Evolutionary conservation across 2,113 vertebrate genomes (phyloP), one percentile per base, ranked within the genome.

Genomic region (Sinocyclocheilus anophthalmus): DNA sequence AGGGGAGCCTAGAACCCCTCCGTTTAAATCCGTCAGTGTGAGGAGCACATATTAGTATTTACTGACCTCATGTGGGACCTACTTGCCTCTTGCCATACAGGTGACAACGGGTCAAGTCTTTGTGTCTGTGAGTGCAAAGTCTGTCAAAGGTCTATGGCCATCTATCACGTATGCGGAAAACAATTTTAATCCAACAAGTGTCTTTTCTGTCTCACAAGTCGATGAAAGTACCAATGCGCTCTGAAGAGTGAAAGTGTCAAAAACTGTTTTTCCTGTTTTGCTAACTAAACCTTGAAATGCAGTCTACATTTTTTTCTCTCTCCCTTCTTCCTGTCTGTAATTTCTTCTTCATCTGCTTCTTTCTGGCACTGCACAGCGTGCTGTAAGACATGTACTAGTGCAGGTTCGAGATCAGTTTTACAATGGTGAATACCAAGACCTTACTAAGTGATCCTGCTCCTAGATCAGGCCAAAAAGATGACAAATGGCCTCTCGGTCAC

Each of bases 401-500:
- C 75, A 57, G 72, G 33, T 50, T 26, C 1, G 4, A 85, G 59
- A 80, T 24, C 67, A 37, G 65, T 16, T 57, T 78, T 65, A 45
- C 16, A 76, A 65, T 67, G 10, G 11, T 16, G 16, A 81, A 24
- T 33, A 48, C 39, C 53, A 22, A 22, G 18, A 70, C 4, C 12
- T 6, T 13, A 18, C 53, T 4, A 70, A 73, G 24, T 76, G 57
- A 59, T 45, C 33, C 81, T 24, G 55, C 10, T 86, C 55, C 30
- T 70, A 69, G 39, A 84, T 78, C 72, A 88, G 82, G 3, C 42
- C 12, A 50, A 45, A 67, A 24, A 70, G 33, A 39, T 53, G 55
- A 85, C 67, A 50, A 85, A 65, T 83, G 61, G 83, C 85, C 83
- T 89, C 88, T 83, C 1, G 85, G 85, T 86, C 88, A 84, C 72